These are phyloP conservation scores for Apodemus agrarius DNA, from an alignment of 2,797 vertebrate genomes.

Conservation along the genomic window DNA sequence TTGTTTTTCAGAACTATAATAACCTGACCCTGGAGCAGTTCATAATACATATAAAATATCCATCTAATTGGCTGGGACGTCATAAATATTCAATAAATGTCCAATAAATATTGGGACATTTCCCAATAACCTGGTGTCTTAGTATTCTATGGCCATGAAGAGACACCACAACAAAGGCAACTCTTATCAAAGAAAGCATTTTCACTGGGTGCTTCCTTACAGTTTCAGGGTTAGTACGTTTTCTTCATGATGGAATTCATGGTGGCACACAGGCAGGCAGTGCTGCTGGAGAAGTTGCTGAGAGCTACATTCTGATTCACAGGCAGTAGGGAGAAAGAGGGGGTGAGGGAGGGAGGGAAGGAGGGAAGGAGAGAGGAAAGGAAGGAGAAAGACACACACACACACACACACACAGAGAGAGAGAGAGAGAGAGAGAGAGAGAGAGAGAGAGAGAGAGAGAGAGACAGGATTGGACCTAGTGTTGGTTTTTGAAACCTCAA, in stretches of 20 bases:
- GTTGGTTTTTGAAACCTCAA: not conserved
- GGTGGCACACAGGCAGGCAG: not conserved
- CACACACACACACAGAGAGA: too few relatives aligned
- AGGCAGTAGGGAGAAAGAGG: not conserved
- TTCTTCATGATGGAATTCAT: not conserved
- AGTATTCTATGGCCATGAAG: not conserved
- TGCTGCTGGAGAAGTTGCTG: not conserved
- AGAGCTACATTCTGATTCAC: not conserved
- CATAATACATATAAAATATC: not conserved
- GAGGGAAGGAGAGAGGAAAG: not conserved
- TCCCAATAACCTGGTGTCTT: not conserved
- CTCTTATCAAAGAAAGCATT: not conserved
- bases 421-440: not conserved
- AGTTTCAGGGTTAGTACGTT: not conserved
- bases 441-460: not conserved
- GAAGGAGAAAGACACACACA: too few relatives aligned
- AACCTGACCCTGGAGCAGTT: not conserved
- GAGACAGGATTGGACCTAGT: too few relatives aligned
- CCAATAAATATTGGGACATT: not conserved
- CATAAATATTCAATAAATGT: not conserved
- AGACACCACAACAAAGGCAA: not conserved
- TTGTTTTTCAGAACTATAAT: conserved; percentile 1
- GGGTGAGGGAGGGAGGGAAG: not conserved
- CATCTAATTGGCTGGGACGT: not conserved
- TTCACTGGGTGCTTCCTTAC: not conserved